Percentiles rank a stretch among this genome's conserved stretches.
phyloP scores from a whole-genome alignment of 2,888 invertebrate species.

The Machimus rusticus region DNA sequence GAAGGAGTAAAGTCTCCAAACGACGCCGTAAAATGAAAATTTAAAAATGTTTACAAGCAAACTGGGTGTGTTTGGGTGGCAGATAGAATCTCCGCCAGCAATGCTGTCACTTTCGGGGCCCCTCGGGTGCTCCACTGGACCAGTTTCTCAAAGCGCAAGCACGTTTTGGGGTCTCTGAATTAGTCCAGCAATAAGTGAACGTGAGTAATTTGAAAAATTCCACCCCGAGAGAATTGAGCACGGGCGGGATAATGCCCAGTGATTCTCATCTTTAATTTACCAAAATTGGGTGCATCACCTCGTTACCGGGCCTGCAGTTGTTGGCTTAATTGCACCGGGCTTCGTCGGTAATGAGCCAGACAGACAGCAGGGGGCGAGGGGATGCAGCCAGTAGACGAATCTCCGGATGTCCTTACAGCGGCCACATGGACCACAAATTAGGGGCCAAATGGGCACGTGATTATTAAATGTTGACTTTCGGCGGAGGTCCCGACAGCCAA shows the following conservation, averaged over 20 bases:
- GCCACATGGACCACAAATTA: constrained; percentile 29
- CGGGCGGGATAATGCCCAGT: background rate
- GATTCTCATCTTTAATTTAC: constrained; percentile 13
- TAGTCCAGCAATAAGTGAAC: constrained; percentile 4
- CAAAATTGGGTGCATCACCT: constrained; percentile 18
- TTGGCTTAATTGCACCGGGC: constrained; percentile 1
- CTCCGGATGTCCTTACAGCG: background rate
- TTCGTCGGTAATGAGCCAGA: constrained; percentile 3
- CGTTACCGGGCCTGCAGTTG: constrained; percentile 1
- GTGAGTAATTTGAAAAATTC: constrained; percentile 16
- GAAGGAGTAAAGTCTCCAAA: background rate
- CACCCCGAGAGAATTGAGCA: background rate
- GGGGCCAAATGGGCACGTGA: constrained; percentile 27
- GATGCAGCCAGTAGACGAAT: background rate
- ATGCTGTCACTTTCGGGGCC: background rate
- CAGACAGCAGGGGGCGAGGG: background rate
- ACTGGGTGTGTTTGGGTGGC: background rate
- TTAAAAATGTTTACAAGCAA: constrained; percentile 1
- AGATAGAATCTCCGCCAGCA: background rate
- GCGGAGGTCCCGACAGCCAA: background rate
- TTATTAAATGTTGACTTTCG: constrained; percentile 37
- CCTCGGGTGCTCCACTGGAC: background rate
- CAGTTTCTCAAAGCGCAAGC: background rate
- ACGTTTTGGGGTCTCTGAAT: background rate
- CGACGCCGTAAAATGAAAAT: background rate